phyloP scores from a whole-genome alignment of 1,140 invertebrate genomes.

The Steinernema khuongi region DNA sequence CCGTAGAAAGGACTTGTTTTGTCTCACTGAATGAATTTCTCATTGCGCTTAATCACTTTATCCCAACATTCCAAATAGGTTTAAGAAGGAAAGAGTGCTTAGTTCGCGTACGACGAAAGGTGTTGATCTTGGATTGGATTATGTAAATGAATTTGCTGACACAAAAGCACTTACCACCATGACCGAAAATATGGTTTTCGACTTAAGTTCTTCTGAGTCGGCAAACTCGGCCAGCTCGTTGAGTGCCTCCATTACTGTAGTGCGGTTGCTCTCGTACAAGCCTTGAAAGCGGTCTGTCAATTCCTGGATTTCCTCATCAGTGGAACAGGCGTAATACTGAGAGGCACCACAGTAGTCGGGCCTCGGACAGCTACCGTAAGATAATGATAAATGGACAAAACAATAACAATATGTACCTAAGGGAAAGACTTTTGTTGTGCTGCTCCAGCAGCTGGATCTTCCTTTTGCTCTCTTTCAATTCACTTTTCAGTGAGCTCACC shows the following conservation, averaged over 20 bases:
- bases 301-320: constrained; percentile 18
- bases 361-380: constrained; percentile 17
- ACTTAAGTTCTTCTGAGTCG: constrained; percentile 33
- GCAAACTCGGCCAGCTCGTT: constrained; percentile 28
- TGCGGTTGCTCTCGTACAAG: constrained; percentile 20
- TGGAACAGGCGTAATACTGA: constrained; percentile 12
- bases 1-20: too few relatives aligned
- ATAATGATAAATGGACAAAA: constrained; percentile 14
- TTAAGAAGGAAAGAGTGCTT: too few relatives aligned
- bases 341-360: constrained; percentile 20
- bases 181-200: constrained; percentile 34
- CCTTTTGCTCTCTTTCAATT: constrained; percentile 26
- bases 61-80: too few relatives aligned
- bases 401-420: not conserved
- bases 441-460: not conserved
- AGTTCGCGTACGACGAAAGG: too few relatives aligned
- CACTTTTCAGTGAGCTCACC: constrained; percentile 27
- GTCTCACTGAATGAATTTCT: too few relatives aligned
- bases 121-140: too few relatives aligned
- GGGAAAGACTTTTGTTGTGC: constrained; percentile 12
- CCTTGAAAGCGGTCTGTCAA: constrained; percentile 18
- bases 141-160: too few relatives aligned
- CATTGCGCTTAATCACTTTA: too few relatives aligned
- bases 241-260: constrained; percentile 23
- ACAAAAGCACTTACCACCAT: too few relatives aligned